Percentiles rank a stretch among this genome's conserved stretches.
Evolutionary conservation across 2,113 vertebrate genomes (phyloP).

Genomic region (Noturus placidus): DNA sequence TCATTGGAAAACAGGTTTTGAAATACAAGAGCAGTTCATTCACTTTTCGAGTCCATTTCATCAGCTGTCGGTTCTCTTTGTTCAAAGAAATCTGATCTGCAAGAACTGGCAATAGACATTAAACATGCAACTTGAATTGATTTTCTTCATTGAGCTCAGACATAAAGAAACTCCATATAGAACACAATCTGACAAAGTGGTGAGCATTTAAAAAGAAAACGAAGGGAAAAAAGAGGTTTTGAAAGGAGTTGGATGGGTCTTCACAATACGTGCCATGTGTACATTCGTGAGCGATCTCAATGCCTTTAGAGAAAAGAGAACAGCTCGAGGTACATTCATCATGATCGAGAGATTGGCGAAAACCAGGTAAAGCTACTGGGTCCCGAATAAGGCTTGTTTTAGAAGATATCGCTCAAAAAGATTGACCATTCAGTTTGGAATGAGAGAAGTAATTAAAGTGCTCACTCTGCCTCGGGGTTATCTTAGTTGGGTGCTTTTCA

Average conservation of each 20-base stretch:
- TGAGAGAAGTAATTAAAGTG: not conserved
- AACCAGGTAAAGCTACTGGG: slow-evolving; percentile 1
- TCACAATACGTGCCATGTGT: not conserved
- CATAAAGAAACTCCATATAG: not conserved
- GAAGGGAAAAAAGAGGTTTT: not conserved
- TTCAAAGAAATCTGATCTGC: slow-evolving; percentile 16
- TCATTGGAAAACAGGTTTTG: slow-evolving; percentile 20
- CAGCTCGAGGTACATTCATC: slow-evolving; percentile 41
- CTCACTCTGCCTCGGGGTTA: not conserved
- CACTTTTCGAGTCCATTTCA: not conserved
- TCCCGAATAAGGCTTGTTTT: slow-evolving; percentile 2
- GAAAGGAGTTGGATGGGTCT: not conserved
- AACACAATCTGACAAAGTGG: not conserved
- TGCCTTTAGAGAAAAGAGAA: slow-evolving; percentile 40
- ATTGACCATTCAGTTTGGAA: not conserved
- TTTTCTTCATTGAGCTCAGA: not conserved
- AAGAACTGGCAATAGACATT: slow-evolving; percentile 2
- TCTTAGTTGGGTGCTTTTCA: not conserved
- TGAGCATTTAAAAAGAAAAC: not conserved
- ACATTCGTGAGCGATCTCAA: slow-evolving; percentile 66
- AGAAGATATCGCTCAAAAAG: not conserved
- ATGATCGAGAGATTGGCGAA: not conserved
- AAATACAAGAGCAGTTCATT: not conserved
- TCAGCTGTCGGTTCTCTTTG: not conserved
- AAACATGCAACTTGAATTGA: slow-evolving; percentile 24